Evolutionary conservation across 2,113 vertebrate species (phyloP).

Genomic region (Passer domesticus): DNA sequence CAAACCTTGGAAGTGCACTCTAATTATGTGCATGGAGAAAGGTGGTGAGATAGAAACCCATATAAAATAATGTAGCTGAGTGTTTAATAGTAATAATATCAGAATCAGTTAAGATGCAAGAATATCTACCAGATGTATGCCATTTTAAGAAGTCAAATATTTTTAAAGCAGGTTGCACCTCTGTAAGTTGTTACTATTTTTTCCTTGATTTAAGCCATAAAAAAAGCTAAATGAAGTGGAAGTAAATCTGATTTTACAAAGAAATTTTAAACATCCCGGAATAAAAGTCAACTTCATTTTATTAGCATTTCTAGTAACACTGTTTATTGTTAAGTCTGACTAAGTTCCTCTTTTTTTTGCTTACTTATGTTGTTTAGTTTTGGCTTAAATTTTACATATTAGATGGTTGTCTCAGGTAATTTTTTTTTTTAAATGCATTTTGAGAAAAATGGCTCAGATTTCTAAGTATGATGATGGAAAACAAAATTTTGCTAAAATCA

Average conservation of each 20-base stretch:
- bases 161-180: neutral
- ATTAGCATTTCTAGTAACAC: neutral
- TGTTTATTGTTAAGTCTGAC: neutral
- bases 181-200: neutral
- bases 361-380: neutral
- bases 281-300: neutral
- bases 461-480: neutral
- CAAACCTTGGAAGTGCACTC: neutral
- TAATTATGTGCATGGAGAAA: neutral
- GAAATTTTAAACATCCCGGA: accelerated
- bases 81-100: neutral
- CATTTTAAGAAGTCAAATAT: neutral
- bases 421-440: neutral
- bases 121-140: neutral
- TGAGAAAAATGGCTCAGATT: neutral
- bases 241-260: neutral
- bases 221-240: neutral
- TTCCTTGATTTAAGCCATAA: neutral
- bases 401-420: neutral
- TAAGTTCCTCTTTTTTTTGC: neutral
- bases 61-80: neutral
- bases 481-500: neutral
- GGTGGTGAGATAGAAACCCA: neutral
- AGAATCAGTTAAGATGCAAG: neutral
- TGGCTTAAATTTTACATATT: neutral